phyloP scores from a whole-genome alignment of 2,113 vertebrate genomes.

The Tringa solitaria region DNA sequence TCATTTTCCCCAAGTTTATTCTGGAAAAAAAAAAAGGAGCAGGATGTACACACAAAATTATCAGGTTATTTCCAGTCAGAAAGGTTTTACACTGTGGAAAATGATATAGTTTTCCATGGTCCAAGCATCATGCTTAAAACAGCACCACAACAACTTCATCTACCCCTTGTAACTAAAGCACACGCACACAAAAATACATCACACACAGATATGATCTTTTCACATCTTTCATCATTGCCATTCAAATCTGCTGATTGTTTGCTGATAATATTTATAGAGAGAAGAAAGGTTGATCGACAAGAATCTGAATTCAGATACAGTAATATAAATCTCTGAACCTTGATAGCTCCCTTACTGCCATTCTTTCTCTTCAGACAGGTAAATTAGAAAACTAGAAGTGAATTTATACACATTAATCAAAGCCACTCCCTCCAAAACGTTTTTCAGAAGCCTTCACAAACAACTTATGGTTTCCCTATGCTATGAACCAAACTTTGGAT shows the following conservation, averaged over 20 bases:
- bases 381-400: background rate
- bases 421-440: background rate
- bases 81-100: background rate
- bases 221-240: background rate
- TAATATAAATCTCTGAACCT: background rate
- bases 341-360: background rate
- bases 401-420: background rate
- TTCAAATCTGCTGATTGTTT: background rate
- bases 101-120: background rate
- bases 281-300: background rate
- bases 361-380: background rate
- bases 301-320: background rate
- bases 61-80: background rate
- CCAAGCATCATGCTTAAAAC: background rate
- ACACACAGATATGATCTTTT: background rate
- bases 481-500: background rate
- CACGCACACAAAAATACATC: background rate
- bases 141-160: background rate
- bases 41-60: background rate
- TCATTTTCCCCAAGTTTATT: background rate
- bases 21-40: background rate
- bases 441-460: background rate
- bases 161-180: background rate
- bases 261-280: background rate
- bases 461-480: background rate